These are phyloP conservation scores for Chrysolina americana DNA, from an alignment of 2,888 invertebrate genomes.

Conservation along the genomic window DNA sequence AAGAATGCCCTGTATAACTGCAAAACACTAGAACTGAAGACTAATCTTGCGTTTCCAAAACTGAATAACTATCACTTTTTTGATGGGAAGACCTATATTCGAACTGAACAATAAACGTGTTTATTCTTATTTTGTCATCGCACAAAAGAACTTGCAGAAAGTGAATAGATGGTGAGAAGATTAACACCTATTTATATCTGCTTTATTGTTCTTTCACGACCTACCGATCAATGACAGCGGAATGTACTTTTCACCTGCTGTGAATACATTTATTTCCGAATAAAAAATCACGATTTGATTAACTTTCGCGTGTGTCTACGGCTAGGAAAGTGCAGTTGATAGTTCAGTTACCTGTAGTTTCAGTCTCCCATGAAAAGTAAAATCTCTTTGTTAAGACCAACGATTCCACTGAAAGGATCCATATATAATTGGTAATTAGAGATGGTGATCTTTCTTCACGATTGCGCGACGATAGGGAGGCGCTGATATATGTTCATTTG, in stretches of 20 bases:
- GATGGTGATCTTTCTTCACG: not conserved
- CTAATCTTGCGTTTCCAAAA: no score
- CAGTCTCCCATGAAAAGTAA: constrained; percentile 16
- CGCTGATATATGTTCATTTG: not conserved
- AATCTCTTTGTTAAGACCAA: constrained; percentile 1
- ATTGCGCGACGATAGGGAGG: not conserved
- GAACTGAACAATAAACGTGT: not conserved
- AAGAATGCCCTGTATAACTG: no score
- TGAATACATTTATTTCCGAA: constrained; percentile 11
- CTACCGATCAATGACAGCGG: constrained; percentile 1
- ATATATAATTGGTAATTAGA: constrained; percentile 7
- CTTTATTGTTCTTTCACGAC: constrained; percentile 11
- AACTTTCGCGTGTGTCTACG: constrained; percentile 18
- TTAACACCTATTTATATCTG: constrained; percentile 1
- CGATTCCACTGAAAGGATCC: not conserved
- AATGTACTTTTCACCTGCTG: not conserved
- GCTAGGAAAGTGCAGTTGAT: constrained; percentile 14
- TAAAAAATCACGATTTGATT: constrained; percentile 20
- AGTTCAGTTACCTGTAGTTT: constrained; percentile 1
- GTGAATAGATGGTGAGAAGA: constrained; percentile 13
- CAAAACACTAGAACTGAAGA: no score
- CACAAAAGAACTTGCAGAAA: not conserved
- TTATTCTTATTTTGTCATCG: constrained; percentile 5
- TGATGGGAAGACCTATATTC: not conserved
- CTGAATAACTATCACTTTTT: not conserved